Evolutionary conservation across 2,113 vertebrate genomes (phyloP), one percentile per base, ranked within the genome.

Genomic region (Megaceryle maxima): DNA sequence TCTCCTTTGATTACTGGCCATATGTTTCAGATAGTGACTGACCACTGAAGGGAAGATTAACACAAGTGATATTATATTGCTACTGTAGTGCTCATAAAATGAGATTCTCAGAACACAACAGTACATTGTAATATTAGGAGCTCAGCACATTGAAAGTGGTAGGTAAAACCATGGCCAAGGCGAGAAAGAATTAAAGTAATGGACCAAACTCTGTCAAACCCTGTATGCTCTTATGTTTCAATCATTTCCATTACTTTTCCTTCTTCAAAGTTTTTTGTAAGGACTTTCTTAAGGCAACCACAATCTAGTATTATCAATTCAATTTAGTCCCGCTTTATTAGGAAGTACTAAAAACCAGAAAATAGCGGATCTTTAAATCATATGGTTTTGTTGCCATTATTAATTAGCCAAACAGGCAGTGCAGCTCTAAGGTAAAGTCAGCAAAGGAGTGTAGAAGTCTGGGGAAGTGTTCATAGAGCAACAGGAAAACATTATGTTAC

Each of bases 1-100:
- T 83, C 37, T 63, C 51, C 28, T 62, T 81, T 84, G 68, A 83
- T 81, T 94, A 92, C 39, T 81, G 64, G 53, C 80, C 90, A 41
- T 88, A 86, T 88, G 66, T 78, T 88, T 85, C 57, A 68, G 39
- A 72, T 68, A 46, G 48, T 55, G 60, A 75, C 37, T 87, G 81
- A 83, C 44, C 62, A 51, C 66, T 51, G 83, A 87, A 88, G 51
- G 57, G 68, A 63, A 70, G 83, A 78, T 80, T 59, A 92, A 59
- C 39, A 64, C 29, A 59, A 68, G 43, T 21, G 56, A 28, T 37
- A 10, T 22, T 88, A 20, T 67, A 43, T 50, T 83, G 72, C 88
- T 92, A 59, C 55, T 59, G 37, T n/a, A 75, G 39, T n/a, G n/a
- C 17, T 88, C 62, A 53, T 78, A 53, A 83, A 93, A 83, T 60